Percentiles rank a stretch among this genome's conserved stretches.
Evolutionary conservation across 2,888 invertebrate species (phyloP).

Genomic region (Pseudanteris insignis): DNA sequence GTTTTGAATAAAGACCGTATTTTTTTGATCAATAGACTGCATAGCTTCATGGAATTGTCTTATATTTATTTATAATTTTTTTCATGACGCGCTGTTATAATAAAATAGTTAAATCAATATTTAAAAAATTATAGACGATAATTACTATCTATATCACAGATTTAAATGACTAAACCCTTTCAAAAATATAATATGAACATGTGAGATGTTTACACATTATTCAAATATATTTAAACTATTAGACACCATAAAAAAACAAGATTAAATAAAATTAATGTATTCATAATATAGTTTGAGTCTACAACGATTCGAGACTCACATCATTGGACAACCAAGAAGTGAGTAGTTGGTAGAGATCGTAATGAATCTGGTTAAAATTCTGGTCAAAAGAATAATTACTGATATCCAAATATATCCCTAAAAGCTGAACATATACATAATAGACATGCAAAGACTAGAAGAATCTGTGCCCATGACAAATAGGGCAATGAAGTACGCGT

Average conservation of each 20-base stretch:
- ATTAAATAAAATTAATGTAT: slow-evolving; percentile 51
- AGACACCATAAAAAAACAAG: slow-evolving; percentile 55
- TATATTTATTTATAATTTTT: slow-evolving; percentile 42
- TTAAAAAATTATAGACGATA: slow-evolving; percentile 64
- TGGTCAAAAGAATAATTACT: too few species aligned
- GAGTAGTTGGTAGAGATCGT: too few species aligned
- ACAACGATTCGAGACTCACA: too few species aligned
- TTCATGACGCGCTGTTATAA: slow-evolving; percentile 48
- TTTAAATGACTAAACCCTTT: slow-evolving; percentile 67
- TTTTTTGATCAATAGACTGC: slow-evolving; percentile 53
- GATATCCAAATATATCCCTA: too few species aligned
- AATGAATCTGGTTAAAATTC: too few species aligned
- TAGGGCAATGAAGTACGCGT: too few species aligned
- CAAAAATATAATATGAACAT: slow-evolving; percentile 64
- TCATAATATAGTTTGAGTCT: too few species aligned
- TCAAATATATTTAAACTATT: slow-evolving; percentile 54
- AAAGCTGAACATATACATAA: too few species aligned
- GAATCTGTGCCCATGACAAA: too few species aligned
- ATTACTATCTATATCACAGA: slow-evolving; percentile 68
- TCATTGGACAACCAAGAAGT: too few species aligned
- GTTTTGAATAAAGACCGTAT: slow-evolving; percentile 57
- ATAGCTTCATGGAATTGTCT: slow-evolving; percentile 60
- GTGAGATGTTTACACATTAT: slow-evolving; percentile 57
- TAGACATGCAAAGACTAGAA: too few species aligned
- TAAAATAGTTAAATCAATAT: slow-evolving; percentile 60